Evolutionary conservation across 2,888 invertebrate genomes (phyloP).

Genomic region (Epirrhoe alternata): DNA sequence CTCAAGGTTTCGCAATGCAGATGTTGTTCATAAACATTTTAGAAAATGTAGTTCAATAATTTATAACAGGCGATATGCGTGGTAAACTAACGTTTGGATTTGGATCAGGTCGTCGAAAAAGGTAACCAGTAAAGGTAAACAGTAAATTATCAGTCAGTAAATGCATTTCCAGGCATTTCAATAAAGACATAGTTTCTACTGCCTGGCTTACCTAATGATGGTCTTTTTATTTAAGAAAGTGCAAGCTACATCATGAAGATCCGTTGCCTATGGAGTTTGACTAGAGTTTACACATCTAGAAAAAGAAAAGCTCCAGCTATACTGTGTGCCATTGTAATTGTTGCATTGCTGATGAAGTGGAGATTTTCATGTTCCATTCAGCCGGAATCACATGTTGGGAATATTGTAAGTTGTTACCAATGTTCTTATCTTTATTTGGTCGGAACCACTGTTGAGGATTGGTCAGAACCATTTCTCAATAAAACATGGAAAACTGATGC

Average conservation of each 20-base stretch:
- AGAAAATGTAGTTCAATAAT: too few species aligned
- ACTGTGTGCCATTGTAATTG: slow-evolving; percentile 31
- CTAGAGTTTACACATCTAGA: slow-evolving; percentile 44
- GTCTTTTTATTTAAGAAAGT: slow-evolving; percentile 7
- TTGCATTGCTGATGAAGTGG: slow-evolving; percentile 68
- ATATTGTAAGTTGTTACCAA: slow-evolving; percentile 76
- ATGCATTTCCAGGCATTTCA: too few species aligned
- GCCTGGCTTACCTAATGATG: too few species aligned
- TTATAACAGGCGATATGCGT: too few species aligned
- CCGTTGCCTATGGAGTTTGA: slow-evolving; percentile 38
- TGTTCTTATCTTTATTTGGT: not conserved
- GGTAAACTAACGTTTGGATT: too few species aligned
- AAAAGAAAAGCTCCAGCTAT: slow-evolving; percentile 46
- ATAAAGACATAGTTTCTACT: too few species aligned
- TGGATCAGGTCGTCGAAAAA: too few species aligned
- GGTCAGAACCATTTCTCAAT: not conserved
- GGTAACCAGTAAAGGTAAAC: too few species aligned
- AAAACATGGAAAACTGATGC: too few species aligned
- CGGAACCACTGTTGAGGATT: not conserved
- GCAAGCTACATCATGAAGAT: slow-evolving; percentile 9
- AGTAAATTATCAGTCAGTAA: too few species aligned
- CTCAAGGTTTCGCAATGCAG: too few species aligned
- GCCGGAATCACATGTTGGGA: slow-evolving; percentile 83
- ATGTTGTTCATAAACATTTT: too few species aligned
- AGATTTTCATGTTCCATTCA: slow-evolving; percentile 84